A percentile compares a stretch with the other conserved stretches of the same genome.
Conservation (phyloP, 1,140 invertebrate species). For the Drosophila carrolli region DNA sequence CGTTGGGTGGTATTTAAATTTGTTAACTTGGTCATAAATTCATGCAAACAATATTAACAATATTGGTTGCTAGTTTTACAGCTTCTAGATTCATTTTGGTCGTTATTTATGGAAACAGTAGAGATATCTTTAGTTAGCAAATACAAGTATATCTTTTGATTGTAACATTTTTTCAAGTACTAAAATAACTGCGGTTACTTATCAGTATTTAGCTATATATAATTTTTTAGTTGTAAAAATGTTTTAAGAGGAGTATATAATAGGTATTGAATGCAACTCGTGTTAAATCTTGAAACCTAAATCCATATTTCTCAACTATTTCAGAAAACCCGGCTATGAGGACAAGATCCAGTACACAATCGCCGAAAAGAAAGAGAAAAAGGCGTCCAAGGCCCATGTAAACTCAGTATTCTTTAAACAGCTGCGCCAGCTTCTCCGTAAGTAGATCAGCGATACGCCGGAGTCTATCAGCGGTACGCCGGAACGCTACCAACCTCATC, state of each 20-base stretch:
- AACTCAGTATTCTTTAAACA: constrained; percentile 93
- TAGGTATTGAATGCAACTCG: no score
- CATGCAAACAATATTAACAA: not conserved
- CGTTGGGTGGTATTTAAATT: not conserved
- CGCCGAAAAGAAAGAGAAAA: constrained; percentile 89
- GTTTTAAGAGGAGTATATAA: no score
- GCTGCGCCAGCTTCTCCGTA: constrained; percentile 89
- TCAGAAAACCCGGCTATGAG: constrained; percentile 85
- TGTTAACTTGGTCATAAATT: not conserved
- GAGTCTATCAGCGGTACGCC: no score
- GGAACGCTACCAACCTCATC: not conserved
- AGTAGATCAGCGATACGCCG: constrained; percentile 28
- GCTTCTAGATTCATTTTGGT: no score
- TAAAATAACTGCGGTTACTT: no score
- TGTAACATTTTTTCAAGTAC: no score
- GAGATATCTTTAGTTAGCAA: no score
- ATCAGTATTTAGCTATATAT: no score
- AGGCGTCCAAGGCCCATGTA: constrained; percentile 92
- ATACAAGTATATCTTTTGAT: no score
- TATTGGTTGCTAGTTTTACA: no score
- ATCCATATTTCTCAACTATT: not conserved
- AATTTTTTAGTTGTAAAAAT: no score
- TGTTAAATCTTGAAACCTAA: not conserved
- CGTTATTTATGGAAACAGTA: no score
- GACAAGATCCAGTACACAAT: constrained; percentile 92